These are phyloP conservation scores for Cinara cedri DNA, from an alignment of 2,888 invertebrate species.

Conservation along the genomic window DNA sequence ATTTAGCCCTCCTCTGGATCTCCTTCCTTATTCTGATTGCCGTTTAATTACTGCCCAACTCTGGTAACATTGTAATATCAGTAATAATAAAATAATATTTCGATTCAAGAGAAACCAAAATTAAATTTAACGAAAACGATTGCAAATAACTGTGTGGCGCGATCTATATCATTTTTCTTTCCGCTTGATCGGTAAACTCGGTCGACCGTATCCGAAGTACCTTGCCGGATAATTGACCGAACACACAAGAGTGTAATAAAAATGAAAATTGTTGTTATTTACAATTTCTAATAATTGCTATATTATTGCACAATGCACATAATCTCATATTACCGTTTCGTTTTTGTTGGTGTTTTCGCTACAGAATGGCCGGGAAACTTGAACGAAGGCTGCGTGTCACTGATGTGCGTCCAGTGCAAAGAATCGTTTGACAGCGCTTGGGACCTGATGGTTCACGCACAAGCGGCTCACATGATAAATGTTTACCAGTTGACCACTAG, in stretches of 20 bases:
- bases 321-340: no score
- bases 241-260: no score
- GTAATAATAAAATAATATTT: no score
- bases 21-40: no score
- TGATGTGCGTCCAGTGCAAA: constrained; percentile 72
- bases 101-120: no score
- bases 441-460: constrained; percentile 75
- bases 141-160: background rate
- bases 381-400: constrained; percentile 64
- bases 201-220: background rate
- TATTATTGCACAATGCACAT: no score
- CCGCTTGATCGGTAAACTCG: constrained; percentile 5
- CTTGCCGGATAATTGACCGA: no score
- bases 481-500: constrained; percentile 68
- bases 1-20: no score
- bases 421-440: constrained; percentile 72
- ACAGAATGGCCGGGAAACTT: constrained; percentile 56
- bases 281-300: no score
- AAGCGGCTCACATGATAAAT: constrained; percentile 73
- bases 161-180: background rate
- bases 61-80: no score
- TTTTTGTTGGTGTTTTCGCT: background rate
- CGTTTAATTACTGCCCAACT: no score
- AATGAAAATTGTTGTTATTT: no score
- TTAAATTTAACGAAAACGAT: background rate